Conservation (phyloP, 1,140 invertebrate species). For the Venustaconcha ellipsiformis region DNA sequence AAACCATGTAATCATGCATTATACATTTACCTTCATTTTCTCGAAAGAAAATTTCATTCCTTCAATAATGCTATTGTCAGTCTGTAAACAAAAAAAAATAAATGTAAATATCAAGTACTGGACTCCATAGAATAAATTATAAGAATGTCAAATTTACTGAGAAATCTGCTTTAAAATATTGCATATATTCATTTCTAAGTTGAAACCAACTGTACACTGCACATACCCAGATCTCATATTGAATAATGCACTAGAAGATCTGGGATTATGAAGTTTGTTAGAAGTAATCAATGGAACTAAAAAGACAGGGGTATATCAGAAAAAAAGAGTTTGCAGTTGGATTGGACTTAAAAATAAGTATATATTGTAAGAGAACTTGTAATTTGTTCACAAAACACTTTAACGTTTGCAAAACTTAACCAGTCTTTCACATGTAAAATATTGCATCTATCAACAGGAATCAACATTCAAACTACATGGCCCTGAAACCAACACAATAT, state of each 20-base stretch:
- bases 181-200: background rate
- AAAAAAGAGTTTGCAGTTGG: no score
- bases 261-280: no score
- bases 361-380: background rate
- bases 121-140: background rate
- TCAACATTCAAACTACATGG: no score
- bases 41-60: constrained; percentile 69
- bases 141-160: background rate
- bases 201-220: background rate
- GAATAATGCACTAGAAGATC: background rate
- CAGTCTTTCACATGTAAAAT: no score
- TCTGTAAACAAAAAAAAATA: constrained; percentile 45
- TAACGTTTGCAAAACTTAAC: no score
- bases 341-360: no score
- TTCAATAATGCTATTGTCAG: constrained; percentile 67
- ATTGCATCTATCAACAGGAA: no score
- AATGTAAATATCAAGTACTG: background rate
- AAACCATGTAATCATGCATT: background rate
- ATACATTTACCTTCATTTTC: constrained; percentile 66
- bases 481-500: no score
- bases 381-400: no score
- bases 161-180: background rate
- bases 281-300: no score
- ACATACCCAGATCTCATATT: background rate
- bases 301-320: no score